Percentiles rank a stretch among this genome's conserved stretches.
Evolutionary conservation across 2,113 vertebrate genomes (phyloP).

Genomic region (Zosterops pallidus): DNA sequence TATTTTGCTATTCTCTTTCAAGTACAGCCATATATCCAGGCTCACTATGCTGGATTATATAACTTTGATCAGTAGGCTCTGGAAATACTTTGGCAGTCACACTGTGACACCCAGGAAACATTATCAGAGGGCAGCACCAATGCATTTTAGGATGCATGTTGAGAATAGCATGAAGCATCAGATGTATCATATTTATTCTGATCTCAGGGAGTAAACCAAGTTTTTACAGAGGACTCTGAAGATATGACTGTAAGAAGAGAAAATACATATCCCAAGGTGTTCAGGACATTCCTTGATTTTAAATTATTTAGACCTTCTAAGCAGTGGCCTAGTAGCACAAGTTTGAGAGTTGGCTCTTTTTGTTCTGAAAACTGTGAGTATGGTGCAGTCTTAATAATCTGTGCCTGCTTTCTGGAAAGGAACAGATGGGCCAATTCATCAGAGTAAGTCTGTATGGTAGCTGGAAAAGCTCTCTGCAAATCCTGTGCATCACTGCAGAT

Average conservation of each 20-base stretch:
- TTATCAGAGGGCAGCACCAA: neutral
- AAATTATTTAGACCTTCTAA: neutral
- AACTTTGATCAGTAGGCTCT: neutral
- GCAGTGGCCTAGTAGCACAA: neutral
- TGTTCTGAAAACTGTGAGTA: neutral
- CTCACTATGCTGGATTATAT: neutral
- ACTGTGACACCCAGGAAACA: neutral
- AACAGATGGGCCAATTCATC: neutral
- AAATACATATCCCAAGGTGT: neutral
- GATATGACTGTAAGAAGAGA: neutral
- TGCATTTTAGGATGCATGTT: neutral
- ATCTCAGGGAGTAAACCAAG: neutral
- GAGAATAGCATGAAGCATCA: neutral
- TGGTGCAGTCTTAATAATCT: neutral
- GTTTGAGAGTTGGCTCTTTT: neutral
- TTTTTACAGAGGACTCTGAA: neutral
- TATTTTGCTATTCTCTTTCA: neutral
- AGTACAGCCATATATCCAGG: neutral
- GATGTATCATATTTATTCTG: neutral
- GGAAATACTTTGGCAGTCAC: neutral
- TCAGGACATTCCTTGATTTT: neutral
- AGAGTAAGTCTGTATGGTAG: neutral
- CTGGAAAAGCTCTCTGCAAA: neutral
- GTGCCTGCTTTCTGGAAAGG: neutral
- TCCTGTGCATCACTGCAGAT: neutral